Evolutionary conservation across 2,888 invertebrate genomes (phyloP), one percentile per base, ranked within the genome.

Genomic region (Heliconius ismenius): DNA sequence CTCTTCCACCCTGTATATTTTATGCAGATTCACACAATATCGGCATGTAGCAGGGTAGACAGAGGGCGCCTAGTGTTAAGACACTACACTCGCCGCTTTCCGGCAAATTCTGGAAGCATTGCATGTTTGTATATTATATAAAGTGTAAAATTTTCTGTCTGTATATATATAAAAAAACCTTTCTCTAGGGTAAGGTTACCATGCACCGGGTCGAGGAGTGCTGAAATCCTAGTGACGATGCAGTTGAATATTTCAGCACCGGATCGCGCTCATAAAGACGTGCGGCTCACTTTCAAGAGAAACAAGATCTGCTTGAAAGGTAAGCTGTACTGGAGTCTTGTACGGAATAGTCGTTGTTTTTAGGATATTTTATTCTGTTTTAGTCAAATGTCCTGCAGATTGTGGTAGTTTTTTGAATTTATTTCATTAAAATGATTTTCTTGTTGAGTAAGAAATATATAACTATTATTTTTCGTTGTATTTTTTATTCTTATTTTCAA

Each of bases 221-320:
- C 97, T 21, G 97, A 98, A 91, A 97, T 98, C 81, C 95, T 97
- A 79, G 96, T 98, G 80, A 95, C 96, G 80, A 96, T 98, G 86
- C 96, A 97, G 88, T 95, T 98, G 83, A 97, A 97, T 87, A 97
- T 98, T 82, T 96, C 96, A 64, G 95, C 96, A 0, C 95, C 96
- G 18, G 95, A 96, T 79, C 95, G 95, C n/a, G 94, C 95, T 15
- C 95, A 96, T 89, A 96, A 96, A 87, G 96, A 96, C 84, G 96
- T 97, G 15, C 93, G 95, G 81, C 95, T 98, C 77, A 95, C 96
- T 83, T 97, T 98, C 92, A 96, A 96, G 86, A 95, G 98, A 81
- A 97, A 97, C 90, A 98, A 98, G 94, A 97, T 98, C 84, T 98
- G 98, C 89, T 95, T 97, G 81, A 96, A 97, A 95, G 97, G 97